Evolutionary conservation across 2,113 vertebrate genomes (phyloP).

Genomic region (Chrysochloris asiatica): DNA sequence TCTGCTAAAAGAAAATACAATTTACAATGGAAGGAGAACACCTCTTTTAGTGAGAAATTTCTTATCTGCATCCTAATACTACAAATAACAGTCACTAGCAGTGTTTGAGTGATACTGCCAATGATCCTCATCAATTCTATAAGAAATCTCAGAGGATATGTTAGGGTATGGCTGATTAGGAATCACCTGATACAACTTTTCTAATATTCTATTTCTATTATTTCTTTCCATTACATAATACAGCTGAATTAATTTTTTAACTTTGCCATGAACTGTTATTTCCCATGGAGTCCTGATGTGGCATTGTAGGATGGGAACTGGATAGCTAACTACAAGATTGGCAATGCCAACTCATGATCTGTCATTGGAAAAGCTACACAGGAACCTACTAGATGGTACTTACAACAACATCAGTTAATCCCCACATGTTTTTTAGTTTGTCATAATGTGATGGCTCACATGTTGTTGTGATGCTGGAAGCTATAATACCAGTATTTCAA

Average conservation of each 20-base stretch:
- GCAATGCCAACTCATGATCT: no score
- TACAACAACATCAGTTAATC: no score
- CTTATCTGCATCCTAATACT: not conserved
- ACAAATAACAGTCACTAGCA: not conserved
- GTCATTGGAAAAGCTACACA: no score
- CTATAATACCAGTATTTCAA: no score
- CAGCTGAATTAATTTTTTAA: not conserved
- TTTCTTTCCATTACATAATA: not conserved
- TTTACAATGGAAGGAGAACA: not conserved
- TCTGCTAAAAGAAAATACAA: not conserved
- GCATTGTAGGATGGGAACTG: no score
- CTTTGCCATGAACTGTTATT: not conserved
- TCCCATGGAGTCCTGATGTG: no score
- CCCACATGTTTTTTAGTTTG: no score
- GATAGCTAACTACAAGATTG: no score
- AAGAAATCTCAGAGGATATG: not conserved
- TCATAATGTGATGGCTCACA: no score
- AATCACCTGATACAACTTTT: not conserved
- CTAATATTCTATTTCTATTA: not conserved
- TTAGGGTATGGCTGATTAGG: not conserved
- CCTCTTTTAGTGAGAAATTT: not conserved
- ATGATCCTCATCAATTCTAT: no score
- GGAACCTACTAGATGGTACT: no score
- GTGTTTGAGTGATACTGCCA: not conserved
- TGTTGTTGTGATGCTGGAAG: no score